Base-by-base conservation (phyloP, 2,888 invertebrate genomes). In the Nemotelus nigrinus region DNA sequence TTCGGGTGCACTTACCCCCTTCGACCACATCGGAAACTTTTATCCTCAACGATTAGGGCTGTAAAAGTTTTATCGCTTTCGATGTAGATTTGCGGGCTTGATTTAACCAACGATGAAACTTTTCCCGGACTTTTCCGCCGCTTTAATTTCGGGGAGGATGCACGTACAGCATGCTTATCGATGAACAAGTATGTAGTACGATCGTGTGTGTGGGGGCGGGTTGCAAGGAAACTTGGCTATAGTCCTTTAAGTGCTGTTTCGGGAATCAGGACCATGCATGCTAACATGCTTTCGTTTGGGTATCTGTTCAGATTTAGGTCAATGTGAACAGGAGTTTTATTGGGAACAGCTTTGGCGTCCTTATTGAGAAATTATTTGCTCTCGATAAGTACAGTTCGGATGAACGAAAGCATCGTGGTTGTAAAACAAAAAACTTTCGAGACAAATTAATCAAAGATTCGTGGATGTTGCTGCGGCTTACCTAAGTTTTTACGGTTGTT, bases 1-100 rank as follows among this genome's bases (percentile, higher is more conserved):
- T 25, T 41, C 43, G 63, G 68, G 45, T 68, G 68, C 68, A 68
- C 41, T 47, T 50, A 55, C n/a, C 70, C 7, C 55, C 48, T 48
- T 63, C 25, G 48, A 63, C 72, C 45, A 48, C 41, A 8, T 48
- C 48, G 74, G 63, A 63, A 71, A 74, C 60, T 74, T 74, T 74
- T 74, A 74, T 74, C 47, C 60, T 60, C 48, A 48, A 63, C 74
- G 74, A 74, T 74, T 74, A 74, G 74, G 74, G 63, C 74, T 48
- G 74, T 74, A 74, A 74, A 74, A 74, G 74, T 74, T 74, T 74
- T 74, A 74, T 74, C 74, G 74, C 41, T 74, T 74, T 74, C 60
- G 74, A 74, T 74, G 74, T 74, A 74, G 74, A 74, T 74, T 74
- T 74, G 74, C 74, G 74, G 74, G 74, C 63, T 74, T 74, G 74